A percentile compares a stretch with the other conserved stretches of the same genome.
phyloP scores from a whole-genome alignment of 2,797 vertebrate genomes.

The Buceros bicornis region DNA sequence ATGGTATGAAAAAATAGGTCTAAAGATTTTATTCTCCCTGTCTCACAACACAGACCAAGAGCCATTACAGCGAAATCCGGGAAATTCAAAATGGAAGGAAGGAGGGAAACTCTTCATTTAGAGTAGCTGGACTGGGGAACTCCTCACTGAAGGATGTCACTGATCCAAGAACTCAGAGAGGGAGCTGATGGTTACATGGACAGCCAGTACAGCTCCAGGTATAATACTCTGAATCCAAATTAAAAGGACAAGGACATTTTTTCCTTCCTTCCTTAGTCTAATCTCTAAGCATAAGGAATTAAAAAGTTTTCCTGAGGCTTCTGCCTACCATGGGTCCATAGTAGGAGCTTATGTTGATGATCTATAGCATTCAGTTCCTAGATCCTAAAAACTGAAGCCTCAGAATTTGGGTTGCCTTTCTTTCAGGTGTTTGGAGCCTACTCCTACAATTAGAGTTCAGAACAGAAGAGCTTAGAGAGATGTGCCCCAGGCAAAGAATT shows the following conservation, averaged over 20 bases:
- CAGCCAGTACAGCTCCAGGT: background rate
- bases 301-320: background rate
- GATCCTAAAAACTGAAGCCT: background rate
- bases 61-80: background rate
- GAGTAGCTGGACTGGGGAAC: background rate
- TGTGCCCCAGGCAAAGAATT: conserved; percentile 23
- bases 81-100: background rate
- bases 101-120: background rate
- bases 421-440: background rate
- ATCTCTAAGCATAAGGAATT: background rate
- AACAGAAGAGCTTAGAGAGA: background rate
- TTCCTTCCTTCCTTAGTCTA: background rate
- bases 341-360: background rate
- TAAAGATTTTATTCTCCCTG: background rate
- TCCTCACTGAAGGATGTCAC: background rate
- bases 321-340: background rate
- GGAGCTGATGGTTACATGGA: background rate
- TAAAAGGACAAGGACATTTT: background rate
- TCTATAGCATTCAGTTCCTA: background rate
- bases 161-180: background rate
- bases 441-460: background rate
- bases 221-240: background rate
- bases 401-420: background rate
- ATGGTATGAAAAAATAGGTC: background rate
- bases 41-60: background rate